phyloP scores from a whole-genome alignment of 1,140 invertebrate species.

The Schlechtendalia chinensis region DNA sequence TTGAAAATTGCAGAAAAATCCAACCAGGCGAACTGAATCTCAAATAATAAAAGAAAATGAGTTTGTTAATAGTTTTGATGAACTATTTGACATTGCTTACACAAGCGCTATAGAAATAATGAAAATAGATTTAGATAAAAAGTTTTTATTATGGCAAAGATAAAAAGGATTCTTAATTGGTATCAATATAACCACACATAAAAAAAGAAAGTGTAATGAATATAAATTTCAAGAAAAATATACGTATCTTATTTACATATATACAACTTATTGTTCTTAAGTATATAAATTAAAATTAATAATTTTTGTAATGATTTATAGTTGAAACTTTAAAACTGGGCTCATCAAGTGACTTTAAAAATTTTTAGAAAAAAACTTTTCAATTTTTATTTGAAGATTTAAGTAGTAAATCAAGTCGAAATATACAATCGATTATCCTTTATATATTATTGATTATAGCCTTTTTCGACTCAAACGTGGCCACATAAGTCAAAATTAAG shows the following conservation, averaged over 20 bases:
- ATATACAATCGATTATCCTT: too few species aligned
- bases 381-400: not conserved
- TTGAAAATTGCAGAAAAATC: constrained; percentile 50
- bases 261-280: not conserved
- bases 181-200: constrained; percentile 7
- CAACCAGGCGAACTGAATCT: constrained; percentile 39
- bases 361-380: too few species aligned
- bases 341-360: constrained; percentile 8
- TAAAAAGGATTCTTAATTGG: constrained; percentile 50
- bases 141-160: constrained; percentile 51
- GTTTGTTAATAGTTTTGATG: constrained; percentile 51
- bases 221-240: not conserved
- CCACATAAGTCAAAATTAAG: too few species aligned
- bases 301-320: not conserved
- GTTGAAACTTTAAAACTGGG: not conserved
- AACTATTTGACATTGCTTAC: constrained; percentile 54
- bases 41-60: too few species aligned
- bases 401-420: too few species aligned
- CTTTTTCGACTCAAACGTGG: not conserved
- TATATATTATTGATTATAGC: too few species aligned
- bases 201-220: not conserved
- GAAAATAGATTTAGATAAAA: too few species aligned
- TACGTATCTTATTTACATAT: not conserved
- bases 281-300: not conserved
- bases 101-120: constrained; percentile 52